phyloP scores from a whole-genome alignment of 2,797 vertebrate species.

The Glyptemys insculpta region DNA sequence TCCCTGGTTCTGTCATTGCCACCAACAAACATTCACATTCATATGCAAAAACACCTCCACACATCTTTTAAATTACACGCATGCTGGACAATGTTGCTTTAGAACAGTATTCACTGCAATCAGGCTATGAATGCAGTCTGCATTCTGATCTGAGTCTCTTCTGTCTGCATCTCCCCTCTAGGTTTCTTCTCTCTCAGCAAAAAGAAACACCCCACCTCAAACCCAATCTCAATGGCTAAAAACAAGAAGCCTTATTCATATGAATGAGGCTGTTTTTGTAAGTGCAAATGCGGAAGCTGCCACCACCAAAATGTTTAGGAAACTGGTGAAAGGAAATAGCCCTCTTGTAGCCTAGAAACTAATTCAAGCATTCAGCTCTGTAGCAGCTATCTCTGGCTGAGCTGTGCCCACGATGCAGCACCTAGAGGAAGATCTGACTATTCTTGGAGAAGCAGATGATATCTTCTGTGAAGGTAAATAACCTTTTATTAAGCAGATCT shows the following conservation, averaged over 20 bases:
- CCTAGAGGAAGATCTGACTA: constrained; percentile 64
- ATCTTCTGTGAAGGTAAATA: constrained; percentile 83
- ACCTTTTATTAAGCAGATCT: constrained; percentile 35
- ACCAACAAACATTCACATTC: constrained; percentile 41
- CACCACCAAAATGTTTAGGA: constrained; percentile 62
- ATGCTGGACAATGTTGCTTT: not conserved
- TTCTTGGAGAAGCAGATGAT: constrained; percentile 78
- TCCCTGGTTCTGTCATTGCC: not conserved
- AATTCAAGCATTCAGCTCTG: constrained; percentile 1
- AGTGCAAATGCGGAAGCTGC: constrained; percentile 74
- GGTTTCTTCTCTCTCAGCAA: not conserved
- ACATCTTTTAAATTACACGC: constrained; percentile 10
- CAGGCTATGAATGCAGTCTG: not conserved
- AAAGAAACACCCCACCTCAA: constrained; percentile 33
- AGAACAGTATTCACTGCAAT: not conserved
- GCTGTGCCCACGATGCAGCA: constrained; percentile 71
- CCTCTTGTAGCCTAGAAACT: not conserved
- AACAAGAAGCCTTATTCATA: constrained; percentile 1
- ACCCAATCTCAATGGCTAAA: constrained; percentile 14
- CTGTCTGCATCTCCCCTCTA: not conserved
- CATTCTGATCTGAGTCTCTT: constrained; percentile 30
- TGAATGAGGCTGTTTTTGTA: constrained; percentile 67
- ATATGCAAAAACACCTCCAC: constrained; percentile 54
- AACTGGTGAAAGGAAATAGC: constrained; percentile 69
- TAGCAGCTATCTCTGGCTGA: not conserved